Evolutionary conservation across 2,113 vertebrate genomes (phyloP).

Genomic region (Proterorhinus semilunaris): DNA sequence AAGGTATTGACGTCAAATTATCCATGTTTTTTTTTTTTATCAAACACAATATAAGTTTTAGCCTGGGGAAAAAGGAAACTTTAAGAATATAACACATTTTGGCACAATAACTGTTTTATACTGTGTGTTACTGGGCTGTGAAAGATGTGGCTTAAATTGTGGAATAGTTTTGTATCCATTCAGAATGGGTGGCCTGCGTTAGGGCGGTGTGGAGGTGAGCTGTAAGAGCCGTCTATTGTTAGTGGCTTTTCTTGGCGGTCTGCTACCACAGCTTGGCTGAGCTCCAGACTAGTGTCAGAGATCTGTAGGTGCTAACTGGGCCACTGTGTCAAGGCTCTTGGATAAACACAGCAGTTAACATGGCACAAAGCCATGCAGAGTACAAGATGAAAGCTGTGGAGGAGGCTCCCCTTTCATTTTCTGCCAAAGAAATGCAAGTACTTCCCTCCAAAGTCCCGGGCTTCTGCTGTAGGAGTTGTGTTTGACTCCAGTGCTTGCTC

Average conservation of each 20-base stretch:
- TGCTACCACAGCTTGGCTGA: slow-evolving; percentile 53
- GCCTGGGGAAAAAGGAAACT: too few species aligned
- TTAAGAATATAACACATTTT: too few species aligned
- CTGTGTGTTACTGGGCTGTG: too few species aligned
- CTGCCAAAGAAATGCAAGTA: slow-evolving; percentile 20
- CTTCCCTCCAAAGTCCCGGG: slow-evolving; percentile 55
- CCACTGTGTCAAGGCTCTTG: slow-evolving; percentile 68
- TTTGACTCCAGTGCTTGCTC: slow-evolving; percentile 34
- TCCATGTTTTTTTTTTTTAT: too few species aligned
- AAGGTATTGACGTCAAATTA: too few species aligned
- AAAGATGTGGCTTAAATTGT: too few species aligned
- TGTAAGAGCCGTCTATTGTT: slow-evolving; percentile 57
- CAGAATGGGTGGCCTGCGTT: neutral
- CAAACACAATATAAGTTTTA: too few species aligned
- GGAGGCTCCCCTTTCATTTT: slow-evolving; percentile 50
- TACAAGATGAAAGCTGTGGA: slow-evolving; percentile 39
- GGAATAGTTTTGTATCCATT: neutral
- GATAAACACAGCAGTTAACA: slow-evolving; percentile 67
- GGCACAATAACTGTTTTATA: too few species aligned
- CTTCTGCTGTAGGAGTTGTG: slow-evolving; percentile 49
- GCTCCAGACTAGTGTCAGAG: slow-evolving; percentile 58
- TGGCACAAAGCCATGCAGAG: slow-evolving; percentile 50
- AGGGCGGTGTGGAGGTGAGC: slow-evolving; percentile 13
- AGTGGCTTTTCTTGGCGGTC: slow-evolving; percentile 44
- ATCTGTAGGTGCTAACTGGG: slow-evolving; percentile 63